These are phyloP conservation scores for Mycalesis mineus DNA, from an alignment of 2,888 invertebrate species.

Conservation along the genomic window DNA sequence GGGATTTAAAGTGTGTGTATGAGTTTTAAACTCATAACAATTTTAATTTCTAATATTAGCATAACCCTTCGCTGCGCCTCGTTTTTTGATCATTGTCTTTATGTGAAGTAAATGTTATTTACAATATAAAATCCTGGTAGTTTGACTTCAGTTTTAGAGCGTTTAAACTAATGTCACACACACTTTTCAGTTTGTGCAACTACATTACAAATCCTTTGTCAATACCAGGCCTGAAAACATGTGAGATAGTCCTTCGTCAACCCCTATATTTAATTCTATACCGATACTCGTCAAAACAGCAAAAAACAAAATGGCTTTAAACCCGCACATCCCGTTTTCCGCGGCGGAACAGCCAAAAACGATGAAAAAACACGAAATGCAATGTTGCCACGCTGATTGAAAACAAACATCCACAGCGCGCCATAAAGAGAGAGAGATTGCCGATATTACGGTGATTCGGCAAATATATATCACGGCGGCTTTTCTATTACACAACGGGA, in stretches of 20 bases:
- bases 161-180: too few relatives aligned
- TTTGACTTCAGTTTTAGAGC: too few relatives aligned
- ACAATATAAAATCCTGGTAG: too few relatives aligned
- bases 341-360: neutral
- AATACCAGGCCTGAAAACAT: too few relatives aligned
- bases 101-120: too few relatives aligned
- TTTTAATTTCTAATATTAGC: too few relatives aligned
- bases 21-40: too few relatives aligned
- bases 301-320: neutral
- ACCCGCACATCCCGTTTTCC: neutral
- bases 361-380: conserved; percentile 1
- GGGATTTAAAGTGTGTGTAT: too few relatives aligned
- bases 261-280: neutral
- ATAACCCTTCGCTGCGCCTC: too few relatives aligned
- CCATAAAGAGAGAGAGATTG: neutral
- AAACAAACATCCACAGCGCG: conserved; percentile 4
- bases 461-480: neutral
- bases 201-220: too few relatives aligned
- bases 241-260: neutral
- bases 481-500: neutral
- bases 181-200: too few relatives aligned
- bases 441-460: conserved; percentile 3
- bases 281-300: neutral
- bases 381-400: conserved; percentile 11
- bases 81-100: too few relatives aligned